Base-by-base conservation (phyloP, 2,888 invertebrate species). In the Lutraria lutraria region DNA sequence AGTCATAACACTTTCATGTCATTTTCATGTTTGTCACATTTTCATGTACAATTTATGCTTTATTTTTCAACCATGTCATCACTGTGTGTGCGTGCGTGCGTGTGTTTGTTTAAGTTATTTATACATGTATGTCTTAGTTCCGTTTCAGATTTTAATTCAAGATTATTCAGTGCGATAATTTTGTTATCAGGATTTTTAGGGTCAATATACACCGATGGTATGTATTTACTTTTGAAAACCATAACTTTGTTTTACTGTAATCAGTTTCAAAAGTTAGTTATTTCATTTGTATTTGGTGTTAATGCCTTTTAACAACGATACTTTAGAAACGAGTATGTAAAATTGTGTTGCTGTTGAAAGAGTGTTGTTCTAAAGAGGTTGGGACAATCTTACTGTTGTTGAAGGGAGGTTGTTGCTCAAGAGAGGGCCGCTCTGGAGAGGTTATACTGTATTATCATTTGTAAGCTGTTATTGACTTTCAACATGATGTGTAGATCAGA, bases 121-220 rank as follows among this genome's bases (percentile, higher is more conserved):
- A 16, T 19, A 12, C 21, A 56, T 21, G 3, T 31, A 15, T 76
- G 31, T 76, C 3, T 31, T 76, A 31, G 25, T 31, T 31, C 19
- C 29, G 31, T 76, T 76, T 76, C 76, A 76, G 76, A 19, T 76
- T 76, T 31, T 15, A 76, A 31, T 6, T 76, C 76, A 76, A 34
- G 34, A 34, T 31, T 76, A 76, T 3, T 25, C 3, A 8, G 19
- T 34, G 34, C 15, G 34, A 19, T 76, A 31, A 15, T 76, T 34
- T 15, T 76, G 16, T 3, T 76, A 76, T 76, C 34, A 34, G 19
- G 19, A 31, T 31, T 76, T 2, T 0, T 76, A 76, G 34, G 16
- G 34, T 15, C 34, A 12, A 76, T 76, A 34, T 76, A 10, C 31
- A 31, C 76, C 6, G 19, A 76, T 31, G 76, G 76, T 76, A 76